A percentile compares a stretch with the other conserved stretches of the same genome.
phyloP scores from a whole-genome alignment of 1,140 invertebrate genomes.

The Platorchestia sp. region DNA sequence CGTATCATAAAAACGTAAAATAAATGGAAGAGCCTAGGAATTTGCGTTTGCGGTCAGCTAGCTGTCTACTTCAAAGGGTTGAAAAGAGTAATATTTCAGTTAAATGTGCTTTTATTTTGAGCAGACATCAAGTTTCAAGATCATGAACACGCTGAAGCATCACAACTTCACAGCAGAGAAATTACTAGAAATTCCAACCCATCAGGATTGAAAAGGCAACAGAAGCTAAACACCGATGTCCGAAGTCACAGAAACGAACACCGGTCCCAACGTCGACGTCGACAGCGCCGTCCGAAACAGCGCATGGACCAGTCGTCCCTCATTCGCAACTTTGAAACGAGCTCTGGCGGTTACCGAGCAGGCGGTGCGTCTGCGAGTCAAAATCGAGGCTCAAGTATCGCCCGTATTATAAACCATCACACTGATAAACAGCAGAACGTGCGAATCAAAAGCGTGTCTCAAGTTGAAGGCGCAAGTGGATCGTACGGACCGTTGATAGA shows the following conservation, averaged over 20 bases:
- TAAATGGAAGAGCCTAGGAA: background rate
- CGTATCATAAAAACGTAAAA: background rate
- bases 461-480: background rate
- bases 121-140: background rate
- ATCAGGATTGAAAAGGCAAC: background rate
- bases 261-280: background rate
- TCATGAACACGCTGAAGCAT: background rate
- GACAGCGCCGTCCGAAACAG: too few relatives aligned
- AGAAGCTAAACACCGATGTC: background rate
- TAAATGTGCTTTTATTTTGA: background rate
- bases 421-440: background rate
- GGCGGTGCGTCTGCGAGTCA: background rate
- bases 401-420: background rate
- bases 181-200: background rate
- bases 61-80: background rate
- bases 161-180: background rate
- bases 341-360: background rate
- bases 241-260: background rate
- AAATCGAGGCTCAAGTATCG: background rate
- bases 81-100: background rate
- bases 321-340: background rate
- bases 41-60: background rate
- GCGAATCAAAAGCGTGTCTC: background rate
- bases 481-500: background rate
- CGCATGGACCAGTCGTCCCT: background rate